Conservation (phyloP, 2,113 vertebrate species). For the Taurulus bubalis region DNA sequence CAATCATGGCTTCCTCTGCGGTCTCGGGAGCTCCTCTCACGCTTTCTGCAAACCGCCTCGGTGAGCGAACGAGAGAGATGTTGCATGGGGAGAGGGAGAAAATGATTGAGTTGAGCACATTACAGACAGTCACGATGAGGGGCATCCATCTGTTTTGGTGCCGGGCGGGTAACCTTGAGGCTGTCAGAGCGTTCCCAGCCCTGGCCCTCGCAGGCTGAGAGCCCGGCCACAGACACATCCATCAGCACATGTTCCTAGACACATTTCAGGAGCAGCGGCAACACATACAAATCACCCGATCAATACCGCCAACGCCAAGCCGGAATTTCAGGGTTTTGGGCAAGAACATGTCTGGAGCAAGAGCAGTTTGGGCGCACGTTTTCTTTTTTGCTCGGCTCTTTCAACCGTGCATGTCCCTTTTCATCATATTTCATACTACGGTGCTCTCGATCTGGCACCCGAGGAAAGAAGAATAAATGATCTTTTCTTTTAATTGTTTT, state of each 20-base stretch:
- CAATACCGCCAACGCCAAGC: slow-evolving; percentile 50
- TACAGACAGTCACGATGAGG: slow-evolving; percentile 75
- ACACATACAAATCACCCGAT: slow-evolving; percentile 79
- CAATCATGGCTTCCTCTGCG: neutral
- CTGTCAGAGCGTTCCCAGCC: slow-evolving; percentile 65
- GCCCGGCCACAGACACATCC: slow-evolving; percentile 69
- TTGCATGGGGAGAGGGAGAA: slow-evolving; percentile 41
- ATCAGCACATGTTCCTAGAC: slow-evolving; percentile 75
- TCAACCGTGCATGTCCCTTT: neutral
- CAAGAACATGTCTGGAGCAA: slow-evolving; percentile 19
- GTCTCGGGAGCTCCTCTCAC: slow-evolving; percentile 23
- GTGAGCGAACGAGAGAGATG: slow-evolving; percentile 41
- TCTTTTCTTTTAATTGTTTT: neutral
- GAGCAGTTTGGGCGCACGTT: neutral
- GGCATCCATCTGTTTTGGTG: slow-evolving; percentile 79
- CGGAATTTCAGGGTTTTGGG: slow-evolving; percentile 34
- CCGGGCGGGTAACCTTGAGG: slow-evolving; percentile 79
- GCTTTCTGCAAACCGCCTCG: slow-evolving; percentile 34
- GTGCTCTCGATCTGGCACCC: neutral
- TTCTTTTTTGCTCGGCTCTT: slow-evolving; percentile 23
- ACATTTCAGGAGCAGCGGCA: slow-evolving; percentile 57
- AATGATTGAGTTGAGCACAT: slow-evolving; percentile 79
- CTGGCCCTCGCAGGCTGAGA: slow-evolving; percentile 59
- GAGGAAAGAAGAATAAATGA: neutral
- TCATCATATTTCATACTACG: neutral